These are phyloP conservation scores for Pangasianodon hypophthalmus DNA, from an alignment of 2,113 vertebrate species.

Conservation along the genomic window DNA sequence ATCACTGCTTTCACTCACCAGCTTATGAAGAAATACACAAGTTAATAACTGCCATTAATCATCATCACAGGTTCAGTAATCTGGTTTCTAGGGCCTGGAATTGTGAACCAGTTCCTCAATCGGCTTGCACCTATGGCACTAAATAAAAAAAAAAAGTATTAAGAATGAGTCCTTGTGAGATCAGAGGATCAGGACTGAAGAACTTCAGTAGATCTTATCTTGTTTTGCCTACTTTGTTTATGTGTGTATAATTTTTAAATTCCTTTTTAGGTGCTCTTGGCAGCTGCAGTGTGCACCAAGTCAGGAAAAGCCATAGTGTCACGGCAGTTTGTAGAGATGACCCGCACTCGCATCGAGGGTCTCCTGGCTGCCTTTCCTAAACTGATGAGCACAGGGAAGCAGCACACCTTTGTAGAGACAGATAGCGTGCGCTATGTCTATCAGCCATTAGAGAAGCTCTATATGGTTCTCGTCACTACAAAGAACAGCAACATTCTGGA, in stretches of 20 bases:
- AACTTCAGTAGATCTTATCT: background rate
- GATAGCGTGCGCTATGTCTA: constrained; percentile 99
- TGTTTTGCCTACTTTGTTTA: background rate
- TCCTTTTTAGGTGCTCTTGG: constrained; percentile 89
- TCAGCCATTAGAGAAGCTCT: constrained; percentile 96
- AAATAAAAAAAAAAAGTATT: background rate
- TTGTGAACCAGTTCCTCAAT: background rate
- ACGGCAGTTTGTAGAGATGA: constrained; percentile 99
- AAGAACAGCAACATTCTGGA: constrained; percentile 99
- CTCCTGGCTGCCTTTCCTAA: constrained; percentile 95
- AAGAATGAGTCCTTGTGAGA: background rate
- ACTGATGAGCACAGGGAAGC: constrained; percentile 96
- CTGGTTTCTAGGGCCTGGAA: background rate
- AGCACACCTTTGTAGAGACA: constrained; percentile 98
- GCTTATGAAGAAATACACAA: background rate
- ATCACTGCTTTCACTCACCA: background rate
- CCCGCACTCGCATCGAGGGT: constrained; percentile 93
- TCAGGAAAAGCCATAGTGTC: constrained; percentile 97
- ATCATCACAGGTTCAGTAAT: background rate
- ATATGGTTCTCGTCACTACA: constrained; percentile 98
- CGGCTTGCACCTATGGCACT: background rate
- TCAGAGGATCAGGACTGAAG: background rate
- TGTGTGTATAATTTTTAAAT: background rate
- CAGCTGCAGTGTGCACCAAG: constrained; percentile 98
- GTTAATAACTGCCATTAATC: background rate